phyloP scores from a whole-genome alignment of 2,888 invertebrate species.

The Eupithecia vulgata region DNA sequence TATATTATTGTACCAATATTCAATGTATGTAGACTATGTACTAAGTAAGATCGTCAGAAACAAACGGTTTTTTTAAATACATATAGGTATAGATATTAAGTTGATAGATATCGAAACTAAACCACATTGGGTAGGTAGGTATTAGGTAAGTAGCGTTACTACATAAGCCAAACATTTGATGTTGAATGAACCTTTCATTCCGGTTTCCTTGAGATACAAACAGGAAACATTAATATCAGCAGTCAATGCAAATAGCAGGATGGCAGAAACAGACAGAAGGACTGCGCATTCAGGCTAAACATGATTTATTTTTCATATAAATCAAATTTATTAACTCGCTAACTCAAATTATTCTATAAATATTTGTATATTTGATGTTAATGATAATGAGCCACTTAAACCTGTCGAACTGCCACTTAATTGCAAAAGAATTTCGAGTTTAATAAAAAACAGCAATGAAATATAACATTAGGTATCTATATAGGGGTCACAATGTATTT shows the following conservation, averaged over 20 bases:
- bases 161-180: conserved; percentile 5
- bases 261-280: conserved; percentile 30
- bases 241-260: conserved; percentile 31
- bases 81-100: too few species aligned
- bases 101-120: background rate
- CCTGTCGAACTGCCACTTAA: background rate
- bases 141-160: background rate
- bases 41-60: too few species aligned
- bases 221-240: conserved; percentile 32
- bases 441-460: background rate
- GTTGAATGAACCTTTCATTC: conserved; percentile 18
- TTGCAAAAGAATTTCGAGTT: background rate
- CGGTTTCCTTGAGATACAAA: conserved; percentile 14
- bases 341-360: background rate
- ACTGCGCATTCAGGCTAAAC: conserved; percentile 22
- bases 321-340: conserved; percentile 7
- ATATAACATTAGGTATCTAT: background rate
- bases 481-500: background rate
- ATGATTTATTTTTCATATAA: conserved; percentile 29
- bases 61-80: too few species aligned
- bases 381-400: conserved; percentile 1
- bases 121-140: background rate
- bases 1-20: too few species aligned
- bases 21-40: too few species aligned
- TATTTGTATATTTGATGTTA: conserved; percentile 1